These are phyloP conservation scores for Anticlea derivata DNA, from an alignment of 2,888 invertebrate genomes.

Conservation along the genomic window DNA sequence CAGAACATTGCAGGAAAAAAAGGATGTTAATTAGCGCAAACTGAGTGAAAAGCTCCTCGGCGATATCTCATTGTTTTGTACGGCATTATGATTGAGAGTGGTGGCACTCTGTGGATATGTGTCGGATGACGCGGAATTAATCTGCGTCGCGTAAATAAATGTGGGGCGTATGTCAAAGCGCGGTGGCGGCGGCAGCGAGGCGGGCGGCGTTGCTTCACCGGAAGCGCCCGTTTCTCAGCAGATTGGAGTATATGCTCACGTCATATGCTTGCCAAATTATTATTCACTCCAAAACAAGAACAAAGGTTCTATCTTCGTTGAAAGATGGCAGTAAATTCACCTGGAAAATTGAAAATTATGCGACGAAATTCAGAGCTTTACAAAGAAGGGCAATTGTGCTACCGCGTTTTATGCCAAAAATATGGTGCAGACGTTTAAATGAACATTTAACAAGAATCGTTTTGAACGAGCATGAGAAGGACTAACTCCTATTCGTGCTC, in stretches of 20 bases:
- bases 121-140: slow-evolving; percentile 73
- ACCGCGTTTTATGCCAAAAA: background rate
- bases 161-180: slow-evolving; percentile 64
- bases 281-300: slow-evolving; percentile 52
- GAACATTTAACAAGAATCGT: too few species aligned
- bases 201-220: slow-evolving; percentile 43
- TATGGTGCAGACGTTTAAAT: background rate
- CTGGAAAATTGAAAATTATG: slow-evolving; percentile 53
- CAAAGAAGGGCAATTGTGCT: background rate
- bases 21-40: slow-evolving; percentile 36
- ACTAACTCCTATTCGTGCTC: too few species aligned
- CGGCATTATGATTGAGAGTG: slow-evolving; percentile 59
- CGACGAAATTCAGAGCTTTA: slow-evolving; percentile 18
- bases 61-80: slow-evolving; percentile 43
- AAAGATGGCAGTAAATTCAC: slow-evolving; percentile 51
- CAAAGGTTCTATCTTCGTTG: slow-evolving; percentile 53
- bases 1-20: slow-evolving; percentile 6
- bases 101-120: slow-evolving; percentile 59
- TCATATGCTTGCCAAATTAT: slow-evolving; percentile 59
- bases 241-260: slow-evolving; percentile 48
- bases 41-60: slow-evolving; percentile 5
- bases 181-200: slow-evolving; percentile 46
- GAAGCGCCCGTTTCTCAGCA: slow-evolving; percentile 50
- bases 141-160: slow-evolving; percentile 77
- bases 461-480: too few species aligned